Evolutionary conservation across 2,888 invertebrate species (phyloP), one percentile per base, ranked within the genome.

Genomic region (Orthosia cruda): DNA sequence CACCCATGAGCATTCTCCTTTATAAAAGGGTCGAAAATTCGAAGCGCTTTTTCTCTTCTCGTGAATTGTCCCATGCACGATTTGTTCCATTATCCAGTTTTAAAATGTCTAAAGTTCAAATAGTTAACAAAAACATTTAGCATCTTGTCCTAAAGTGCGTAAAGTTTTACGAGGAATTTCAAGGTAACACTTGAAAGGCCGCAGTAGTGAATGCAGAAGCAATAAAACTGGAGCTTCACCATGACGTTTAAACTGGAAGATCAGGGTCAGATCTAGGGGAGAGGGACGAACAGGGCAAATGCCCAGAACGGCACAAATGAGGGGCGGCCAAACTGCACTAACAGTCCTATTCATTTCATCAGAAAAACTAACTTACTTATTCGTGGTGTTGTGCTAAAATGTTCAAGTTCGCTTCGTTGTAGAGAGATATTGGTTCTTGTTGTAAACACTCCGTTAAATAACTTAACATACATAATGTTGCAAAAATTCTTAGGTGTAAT

Each of bases 161-260:
- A 15, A 40, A 26, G 32, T 20, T 58, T 23, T 23, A 40, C 40
- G 40, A 40, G 40, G 7, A 69, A 57, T 71, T 55, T 66, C 50
- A 77, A 77, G 61, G 54, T 50, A 54, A 54, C 15, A 45, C 13
- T 47, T 59, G 13, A 58, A 70, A 58, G 0, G 40, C 47, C 11
- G 13, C 2, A 47, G 18, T 45, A 64, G 55, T 64, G 18, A 32
- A 9, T 59, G 49, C 32, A 32, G 13, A 50, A 13, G 47, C 26
- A 18, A 32, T 52, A 49, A 68, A 82, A 72, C 45, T 59, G 32
- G 23, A 45, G 23, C 52, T 52, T 52, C n/a, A 23, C 18, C 20
- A 50, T 59, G 54, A 58, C 57, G 63, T 64, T 78, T 57, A 20
- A 50, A 26, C 49, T 57, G 12, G 4, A 66, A 65, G 26, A 13